These are phyloP conservation scores for Dasypus novemcinctus DNA, from an alignment of 2,113 vertebrate species.

Conservation along the genomic window DNA sequence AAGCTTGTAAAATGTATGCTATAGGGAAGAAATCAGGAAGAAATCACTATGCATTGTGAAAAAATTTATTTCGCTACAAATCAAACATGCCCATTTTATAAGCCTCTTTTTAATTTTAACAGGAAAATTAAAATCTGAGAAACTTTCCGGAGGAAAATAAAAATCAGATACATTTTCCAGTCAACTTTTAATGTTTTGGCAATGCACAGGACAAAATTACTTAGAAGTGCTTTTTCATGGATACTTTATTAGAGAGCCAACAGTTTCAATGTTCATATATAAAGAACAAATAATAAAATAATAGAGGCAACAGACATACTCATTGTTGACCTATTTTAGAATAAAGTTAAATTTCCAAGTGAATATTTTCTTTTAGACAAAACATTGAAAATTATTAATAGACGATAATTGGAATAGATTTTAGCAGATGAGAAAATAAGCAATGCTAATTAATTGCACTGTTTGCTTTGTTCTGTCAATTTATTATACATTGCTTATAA, in stretches of 20 bases:
- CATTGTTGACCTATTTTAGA: conserved; percentile 58
- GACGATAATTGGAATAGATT: conserved; percentile 29
- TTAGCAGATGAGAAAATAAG: conserved; percentile 51
- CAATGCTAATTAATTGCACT: conserved; percentile 26
- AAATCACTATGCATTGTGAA: conserved; percentile 3
- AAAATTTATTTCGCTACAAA: conserved; percentile 46
- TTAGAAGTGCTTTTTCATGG: conserved; percentile 60
- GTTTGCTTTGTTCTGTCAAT: neutral
- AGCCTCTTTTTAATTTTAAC: conserved; percentile 49
- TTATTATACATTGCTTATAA: neutral
- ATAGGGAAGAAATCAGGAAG: conserved; percentile 41
- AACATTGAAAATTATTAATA: conserved; percentile 32
- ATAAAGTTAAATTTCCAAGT: conserved; percentile 50
- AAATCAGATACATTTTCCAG: conserved; percentile 22
- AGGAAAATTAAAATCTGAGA: conserved; percentile 22
- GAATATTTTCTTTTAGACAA: conserved; percentile 35
- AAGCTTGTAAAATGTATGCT: conserved; percentile 22
- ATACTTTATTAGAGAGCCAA: neutral
- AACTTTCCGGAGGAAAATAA: conserved; percentile 21
- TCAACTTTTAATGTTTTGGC: conserved; percentile 1
- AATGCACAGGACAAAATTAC: conserved; percentile 27
- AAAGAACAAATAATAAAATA: conserved; percentile 65
- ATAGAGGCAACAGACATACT: conserved; percentile 41
- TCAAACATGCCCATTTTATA: conserved; percentile 54
- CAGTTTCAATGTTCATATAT: conserved; percentile 48